phyloP scores from a whole-genome alignment of 37 sponge, comb jelly and placozoan species.

The Beroe forskalii region DNA sequence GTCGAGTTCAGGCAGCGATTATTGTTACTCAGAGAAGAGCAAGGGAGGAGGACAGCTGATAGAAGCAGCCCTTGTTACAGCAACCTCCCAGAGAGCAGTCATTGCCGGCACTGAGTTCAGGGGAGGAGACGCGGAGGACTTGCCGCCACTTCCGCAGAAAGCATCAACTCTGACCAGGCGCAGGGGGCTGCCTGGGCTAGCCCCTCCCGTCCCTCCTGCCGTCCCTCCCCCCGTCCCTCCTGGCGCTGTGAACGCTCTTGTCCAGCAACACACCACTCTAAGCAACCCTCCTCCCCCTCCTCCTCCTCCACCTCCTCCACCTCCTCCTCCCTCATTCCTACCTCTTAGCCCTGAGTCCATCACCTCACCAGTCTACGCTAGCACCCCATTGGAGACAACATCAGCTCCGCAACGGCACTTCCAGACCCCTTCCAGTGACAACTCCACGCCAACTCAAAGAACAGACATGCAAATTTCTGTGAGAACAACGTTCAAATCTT shows the following conservation, averaged over 20 bases:
- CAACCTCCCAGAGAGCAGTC: not conserved
- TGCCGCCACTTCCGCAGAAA: slow-evolving; percentile 29
- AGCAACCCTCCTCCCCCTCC: not conserved
- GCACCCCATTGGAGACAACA: not conserved
- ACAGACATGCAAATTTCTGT: slow-evolving; percentile 7
- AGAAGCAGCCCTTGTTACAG: not conserved
- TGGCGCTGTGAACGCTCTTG: not conserved
- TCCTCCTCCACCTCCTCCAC: not conserved
- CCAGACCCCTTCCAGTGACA: not conserved
- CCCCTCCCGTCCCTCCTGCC: not conserved
- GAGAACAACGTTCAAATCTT: slow-evolving; percentile 1
- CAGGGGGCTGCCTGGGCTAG: not conserved
- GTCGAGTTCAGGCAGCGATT: slow-evolving; percentile 27
- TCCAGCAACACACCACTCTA: not conserved
- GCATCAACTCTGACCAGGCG: not conserved
- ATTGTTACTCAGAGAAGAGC: too few relatives aligned
- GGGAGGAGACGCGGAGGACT: not conserved
- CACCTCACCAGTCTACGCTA: too few relatives aligned
- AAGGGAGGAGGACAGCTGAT: not conserved
- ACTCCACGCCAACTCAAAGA: not conserved
- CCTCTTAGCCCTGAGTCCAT: too few relatives aligned
- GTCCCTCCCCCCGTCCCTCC: slow-evolving; percentile 6
- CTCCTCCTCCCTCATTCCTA: too few relatives aligned
- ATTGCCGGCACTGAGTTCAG: not conserved
- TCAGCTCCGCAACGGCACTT: not conserved